phyloP scores from a whole-genome alignment of 2,888 invertebrate genomes.

The Drosophila cognata region DNA sequence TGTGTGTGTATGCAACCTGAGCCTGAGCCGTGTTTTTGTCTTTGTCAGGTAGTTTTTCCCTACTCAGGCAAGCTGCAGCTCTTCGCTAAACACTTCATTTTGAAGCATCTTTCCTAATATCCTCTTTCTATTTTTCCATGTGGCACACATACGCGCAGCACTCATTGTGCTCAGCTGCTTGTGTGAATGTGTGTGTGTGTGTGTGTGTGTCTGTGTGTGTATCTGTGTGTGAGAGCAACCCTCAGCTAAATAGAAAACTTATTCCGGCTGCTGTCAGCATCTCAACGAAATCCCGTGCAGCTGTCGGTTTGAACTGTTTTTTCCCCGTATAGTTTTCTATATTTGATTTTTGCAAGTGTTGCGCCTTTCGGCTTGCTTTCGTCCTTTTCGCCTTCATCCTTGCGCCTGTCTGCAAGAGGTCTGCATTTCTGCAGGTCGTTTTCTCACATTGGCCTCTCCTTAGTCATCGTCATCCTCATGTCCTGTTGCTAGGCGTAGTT shows the following conservation, averaged over 20 bases:
- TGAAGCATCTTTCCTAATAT: slow-evolving; percentile 68
- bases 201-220: slow-evolving; percentile 16
- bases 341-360: slow-evolving; percentile 77
- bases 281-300: slow-evolving; percentile 66
- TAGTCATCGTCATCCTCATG: slow-evolving; percentile 21
- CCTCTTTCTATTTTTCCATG: slow-evolving; percentile 73
- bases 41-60: slow-evolving; percentile 72
- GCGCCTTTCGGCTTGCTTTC: slow-evolving; percentile 32
- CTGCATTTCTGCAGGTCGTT: slow-evolving; percentile 35
- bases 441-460: slow-evolving; percentile 5
- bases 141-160: slow-evolving; percentile 64
- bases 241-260: slow-evolving; percentile 42
- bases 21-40: slow-evolving; percentile 50
- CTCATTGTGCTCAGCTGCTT: slow-evolving; percentile 32
- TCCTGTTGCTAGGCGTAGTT: slow-evolving; percentile 70
- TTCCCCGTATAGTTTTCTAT: slow-evolving; percentile 52
- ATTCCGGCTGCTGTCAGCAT: slow-evolving; percentile 24
- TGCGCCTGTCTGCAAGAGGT: slow-evolving; percentile 34
- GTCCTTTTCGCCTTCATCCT: slow-evolving; percentile 1
- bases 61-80: slow-evolving; percentile 33
- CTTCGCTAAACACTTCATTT: slow-evolving; percentile 41
- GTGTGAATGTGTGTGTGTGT: slow-evolving; percentile 12
- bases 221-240: slow-evolving; percentile 59
- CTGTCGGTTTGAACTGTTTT: slow-evolving; percentile 42
- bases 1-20: slow-evolving; percentile 57